phyloP scores from a whole-genome alignment of 2,797 vertebrate genomes.

The Catostomus latipinnis region DNA sequence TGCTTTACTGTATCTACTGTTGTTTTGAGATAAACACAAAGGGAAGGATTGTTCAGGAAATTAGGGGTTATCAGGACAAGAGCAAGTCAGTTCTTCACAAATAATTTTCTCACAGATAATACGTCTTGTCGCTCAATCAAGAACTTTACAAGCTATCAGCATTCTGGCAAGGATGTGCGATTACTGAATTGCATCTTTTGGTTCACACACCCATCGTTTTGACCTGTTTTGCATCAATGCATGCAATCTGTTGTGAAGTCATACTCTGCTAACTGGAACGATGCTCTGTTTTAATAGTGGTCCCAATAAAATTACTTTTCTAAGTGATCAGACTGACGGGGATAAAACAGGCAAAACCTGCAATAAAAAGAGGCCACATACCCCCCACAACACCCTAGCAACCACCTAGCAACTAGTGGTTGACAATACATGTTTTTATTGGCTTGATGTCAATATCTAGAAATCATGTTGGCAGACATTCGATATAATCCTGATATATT shows the following conservation, averaged over 20 bases:
- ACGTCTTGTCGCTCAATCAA: neutral
- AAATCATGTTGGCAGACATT: too few species aligned
- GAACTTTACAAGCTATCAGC: constrained; percentile 4
- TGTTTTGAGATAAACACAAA: constrained; percentile 14
- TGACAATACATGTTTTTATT: too few species aligned
- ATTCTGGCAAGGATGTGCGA: neutral
- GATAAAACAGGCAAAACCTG: too few species aligned
- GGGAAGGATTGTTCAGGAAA: neutral
- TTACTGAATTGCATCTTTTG: neutral
- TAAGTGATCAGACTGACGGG: too few species aligned
- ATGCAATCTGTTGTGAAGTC: neutral
- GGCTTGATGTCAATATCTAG: too few species aligned
- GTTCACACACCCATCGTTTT: constrained; percentile 21
- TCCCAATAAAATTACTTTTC: too few species aligned
- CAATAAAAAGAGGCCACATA: too few species aligned
- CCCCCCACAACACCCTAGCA: too few species aligned
- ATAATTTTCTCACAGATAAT: too few species aligned
- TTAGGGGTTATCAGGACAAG: neutral
- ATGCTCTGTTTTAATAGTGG: neutral
- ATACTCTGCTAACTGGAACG: neutral
- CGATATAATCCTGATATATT: too few species aligned
- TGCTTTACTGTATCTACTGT: constrained; percentile 21
- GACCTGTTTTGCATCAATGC: constrained; percentile 2
- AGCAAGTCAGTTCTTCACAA: neutral
- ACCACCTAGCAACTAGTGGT: too few species aligned